Percentiles rank a stretch among this genome's conserved stretches.
Conservation (phyloP, 2,797 vertebrate species). For the Sebastes dallii region DNA sequence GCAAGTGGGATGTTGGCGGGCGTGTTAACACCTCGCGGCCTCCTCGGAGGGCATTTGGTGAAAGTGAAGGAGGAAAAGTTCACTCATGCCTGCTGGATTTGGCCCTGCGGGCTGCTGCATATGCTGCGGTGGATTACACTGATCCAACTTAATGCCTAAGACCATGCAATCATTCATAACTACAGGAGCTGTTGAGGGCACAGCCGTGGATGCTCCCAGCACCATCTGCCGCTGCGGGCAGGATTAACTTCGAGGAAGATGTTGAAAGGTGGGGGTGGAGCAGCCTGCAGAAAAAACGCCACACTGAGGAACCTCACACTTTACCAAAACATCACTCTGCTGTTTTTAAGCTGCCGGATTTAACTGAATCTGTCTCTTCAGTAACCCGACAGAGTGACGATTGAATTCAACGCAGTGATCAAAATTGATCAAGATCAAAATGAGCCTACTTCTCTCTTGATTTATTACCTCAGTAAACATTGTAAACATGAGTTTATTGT, state of each 20-base stretch:
- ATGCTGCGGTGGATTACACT: constrained; percentile 84
- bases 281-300: neutral
- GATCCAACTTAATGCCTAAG: constrained; percentile 86
- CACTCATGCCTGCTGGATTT: constrained; percentile 60
- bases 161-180: constrained; percentile 86
- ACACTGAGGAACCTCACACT: neutral
- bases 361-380: too few species aligned
- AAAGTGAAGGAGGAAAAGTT: constrained; percentile 28
- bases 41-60: neutral
- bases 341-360: neutral
- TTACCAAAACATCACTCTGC: neutral
- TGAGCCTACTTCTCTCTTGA: too few species aligned
- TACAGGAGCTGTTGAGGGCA: constrained; percentile 71
- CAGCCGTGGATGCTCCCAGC: constrained; percentile 50
- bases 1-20: neutral
- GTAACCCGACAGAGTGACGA: too few species aligned
- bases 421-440: too few species aligned
- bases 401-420: too few species aligned
- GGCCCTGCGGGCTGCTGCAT: constrained; percentile 73
- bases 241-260: constrained; percentile 86
- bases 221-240: constrained; percentile 80
- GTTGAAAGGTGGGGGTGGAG: constrained; percentile 44
- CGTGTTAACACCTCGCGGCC: neutral
- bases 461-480: too few species aligned
- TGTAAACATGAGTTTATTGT: too few species aligned